Evolutionary conservation across 2,113 vertebrate genomes (phyloP), one percentile per base, ranked within the genome.

Genomic region (Mungos mungo): DNA sequence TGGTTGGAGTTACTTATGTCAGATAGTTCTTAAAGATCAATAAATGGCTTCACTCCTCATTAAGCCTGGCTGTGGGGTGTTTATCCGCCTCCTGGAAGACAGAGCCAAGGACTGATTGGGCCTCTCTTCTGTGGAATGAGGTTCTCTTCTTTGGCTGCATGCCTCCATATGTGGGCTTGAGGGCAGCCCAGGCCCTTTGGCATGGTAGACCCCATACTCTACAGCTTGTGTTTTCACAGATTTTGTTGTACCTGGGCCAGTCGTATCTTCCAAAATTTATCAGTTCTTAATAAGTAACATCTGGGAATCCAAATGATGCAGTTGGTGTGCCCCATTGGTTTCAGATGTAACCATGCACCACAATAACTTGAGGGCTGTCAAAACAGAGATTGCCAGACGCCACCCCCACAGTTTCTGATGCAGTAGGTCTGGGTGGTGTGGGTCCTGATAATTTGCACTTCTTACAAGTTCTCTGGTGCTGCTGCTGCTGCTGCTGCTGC

Each of bases 11-110:
- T 88, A 87, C 71, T 65, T 80, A 86, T 47, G 45, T 69, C 74
- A 93, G 35, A 80, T 60, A 80, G 90, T 77, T 81, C 82, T 80
- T 88, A 8, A 21, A 88, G 90, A 88, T 96, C 88, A 84, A 77
- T 96, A 95, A 88, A 74, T 93, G 72, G 41, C 31, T 88, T 95
- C 95, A 47, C 19, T 95, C 29, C 60, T 97, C 68, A 88, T 87
- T 95, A 91, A 87, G 57, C 83, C 66, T 31, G 31, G 29, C 88
- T 93, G 2, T 95, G 65, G 82, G 66, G 3, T 69, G 71, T 88
- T 93, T 96, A 68, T 85, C 81, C 25, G 38, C 38, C 87, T 81
- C 38, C 85, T 82, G 52, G 38, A 72, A 87, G 47, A 27, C 83
- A 97, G 76, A 95, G 50, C 60, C 60, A 63, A 83, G 80, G 19